A percentile compares a stretch with the other conserved stretches of the same genome.
These are phyloP conservation scores for Papilio machaon DNA, from an alignment of 1,140 invertebrate species.

Conservation along the genomic window DNA sequence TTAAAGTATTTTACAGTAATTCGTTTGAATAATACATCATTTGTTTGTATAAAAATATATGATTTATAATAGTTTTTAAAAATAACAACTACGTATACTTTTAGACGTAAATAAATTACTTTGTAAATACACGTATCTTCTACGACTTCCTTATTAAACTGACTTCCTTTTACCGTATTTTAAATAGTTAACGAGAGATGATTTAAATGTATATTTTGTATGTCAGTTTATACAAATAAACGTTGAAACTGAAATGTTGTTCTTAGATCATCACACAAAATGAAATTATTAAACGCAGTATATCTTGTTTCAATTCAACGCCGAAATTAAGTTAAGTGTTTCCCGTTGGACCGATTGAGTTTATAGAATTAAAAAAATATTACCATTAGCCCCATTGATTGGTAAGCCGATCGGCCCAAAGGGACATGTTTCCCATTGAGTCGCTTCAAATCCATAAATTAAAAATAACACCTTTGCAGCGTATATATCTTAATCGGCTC, in stretches of 20 bases:
- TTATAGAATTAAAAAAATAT: no score
- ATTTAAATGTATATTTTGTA: conserved; percentile 1
- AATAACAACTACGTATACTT: not conserved
- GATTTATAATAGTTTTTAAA: not conserved
- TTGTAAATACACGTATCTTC: not conserved
- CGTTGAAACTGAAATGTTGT: not conserved
- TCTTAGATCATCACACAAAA: not conserved
- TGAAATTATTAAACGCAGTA: not conserved
- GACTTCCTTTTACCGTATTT: conserved; percentile 7
- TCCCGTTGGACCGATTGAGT: no score
- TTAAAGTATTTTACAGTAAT: no score
- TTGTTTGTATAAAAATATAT: not conserved
- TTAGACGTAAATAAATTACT: conserved; percentile 5
- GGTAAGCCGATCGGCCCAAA: no score
- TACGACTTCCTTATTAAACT: not conserved
- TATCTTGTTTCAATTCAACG: not conserved
- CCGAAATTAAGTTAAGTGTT: no score
- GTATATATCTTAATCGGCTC: no score
- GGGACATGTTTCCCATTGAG: no score
- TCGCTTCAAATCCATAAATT: no score
- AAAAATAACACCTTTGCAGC: no score
- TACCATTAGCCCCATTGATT: no score
- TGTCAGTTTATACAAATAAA: not conserved
- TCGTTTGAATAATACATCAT: no score
- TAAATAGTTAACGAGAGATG: not conserved